These are phyloP conservation scores for Parasteatoda lunata DNA, from an alignment of 2,888 invertebrate species.

Conservation along the genomic window DNA sequence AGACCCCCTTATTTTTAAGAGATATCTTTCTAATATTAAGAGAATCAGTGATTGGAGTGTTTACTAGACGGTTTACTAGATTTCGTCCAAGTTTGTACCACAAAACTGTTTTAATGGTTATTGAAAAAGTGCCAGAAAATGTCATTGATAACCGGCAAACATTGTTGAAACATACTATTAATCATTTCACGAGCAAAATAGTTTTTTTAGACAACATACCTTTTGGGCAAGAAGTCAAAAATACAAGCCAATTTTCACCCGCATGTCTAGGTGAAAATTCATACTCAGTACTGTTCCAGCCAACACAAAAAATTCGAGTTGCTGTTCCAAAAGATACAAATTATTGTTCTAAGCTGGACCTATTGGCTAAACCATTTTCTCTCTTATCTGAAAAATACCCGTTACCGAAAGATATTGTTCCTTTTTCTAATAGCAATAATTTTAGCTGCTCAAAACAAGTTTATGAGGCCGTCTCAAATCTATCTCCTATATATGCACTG, in stretches of 20 bases:
- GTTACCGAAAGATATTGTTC: slow-evolving; percentile 80
- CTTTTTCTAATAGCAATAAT: slow-evolving; percentile 14
- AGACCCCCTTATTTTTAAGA: too few relatives aligned
- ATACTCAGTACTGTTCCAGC: not conserved
- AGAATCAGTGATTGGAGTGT: not conserved
- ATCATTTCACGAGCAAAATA: not conserved
- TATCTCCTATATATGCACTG: not conserved
- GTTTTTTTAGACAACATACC: not conserved
- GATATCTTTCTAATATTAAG: not conserved
- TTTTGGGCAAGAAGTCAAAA: not conserved
- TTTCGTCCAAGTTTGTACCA: not conserved
- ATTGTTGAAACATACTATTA: not conserved
- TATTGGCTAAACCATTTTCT: slow-evolving; percentile 88
- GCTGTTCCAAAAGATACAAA: slow-evolving; percentile 72
- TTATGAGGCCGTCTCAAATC: not conserved
- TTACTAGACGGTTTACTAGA: not conserved
- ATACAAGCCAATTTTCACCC: not conserved
- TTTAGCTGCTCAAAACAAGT: not conserved
- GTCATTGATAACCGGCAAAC: not conserved
- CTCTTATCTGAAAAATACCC: slow-evolving; percentile 91
- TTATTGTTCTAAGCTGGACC: slow-evolving; percentile 80
- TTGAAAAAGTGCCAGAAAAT: slow-evolving; percentile 2
- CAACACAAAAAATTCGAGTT: not conserved
- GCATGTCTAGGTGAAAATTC: not conserved
- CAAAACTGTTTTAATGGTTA: not conserved